Base-by-base conservation (phyloP, 2,888 invertebrate genomes). In the Drosophila pullipes region DNA sequence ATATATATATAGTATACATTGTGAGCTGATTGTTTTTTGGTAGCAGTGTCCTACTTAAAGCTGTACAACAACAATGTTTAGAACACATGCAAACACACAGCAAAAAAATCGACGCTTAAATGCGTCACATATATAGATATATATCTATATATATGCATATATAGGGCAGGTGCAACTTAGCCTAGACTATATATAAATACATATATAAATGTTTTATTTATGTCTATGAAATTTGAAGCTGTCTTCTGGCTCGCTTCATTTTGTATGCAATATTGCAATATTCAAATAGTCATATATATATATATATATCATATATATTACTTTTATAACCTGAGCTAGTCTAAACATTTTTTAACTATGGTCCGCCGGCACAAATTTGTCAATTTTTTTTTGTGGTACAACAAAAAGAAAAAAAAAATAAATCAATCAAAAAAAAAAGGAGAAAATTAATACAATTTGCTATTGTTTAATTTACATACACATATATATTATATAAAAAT, bases 241-340 rank as follows among this genome's bases (percentile, higher is more conserved):
- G 22, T 60, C 53, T 52, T 57, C 57, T 49, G 59, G 52, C 47
- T 39, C 16, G 59, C 58, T 66, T 66, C 59, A 54, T 50, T 44
- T 59, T 63, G 37, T 79, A 52, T 78, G 50, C 64, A 61, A n/a
- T 31, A 31, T 41, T 44, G 18, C 31, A 39, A 54, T 54, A 49
- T 39, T 53, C 54, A 62, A 44, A 64, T 16, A 22, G 53, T 28
- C 76, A 59, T 69, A 57, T 70, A 35, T 59, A 67, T 22, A 33
- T 57, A 54, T 41, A 49, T 18, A 58, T 58, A 55, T 39, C 68
- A 62, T 69, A 62, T 73, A 74, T 70, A 74, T 76, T 78, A 73
- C 79, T 69, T 76, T 73, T 81, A 80, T 86, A 90, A 90, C 90
- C 90, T 90, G 90, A 90, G 90, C 90, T 91, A 90, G 90, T 91